These are phyloP conservation scores for Odobenus rosmarus DNA, from an alignment of 2,113 vertebrate species.

Conservation along the genomic window DNA sequence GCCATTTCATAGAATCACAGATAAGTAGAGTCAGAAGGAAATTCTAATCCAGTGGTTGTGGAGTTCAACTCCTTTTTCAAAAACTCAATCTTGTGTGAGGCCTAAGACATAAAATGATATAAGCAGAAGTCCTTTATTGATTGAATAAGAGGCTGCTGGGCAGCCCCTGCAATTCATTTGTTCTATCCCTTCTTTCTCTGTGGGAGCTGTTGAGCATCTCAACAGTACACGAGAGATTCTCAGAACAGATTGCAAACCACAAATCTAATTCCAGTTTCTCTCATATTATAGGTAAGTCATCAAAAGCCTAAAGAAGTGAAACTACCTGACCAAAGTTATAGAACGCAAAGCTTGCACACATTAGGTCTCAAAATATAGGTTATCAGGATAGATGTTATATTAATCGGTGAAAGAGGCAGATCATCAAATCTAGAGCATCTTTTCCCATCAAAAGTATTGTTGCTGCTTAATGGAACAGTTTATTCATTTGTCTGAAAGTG, in stretches of 20 bases:
- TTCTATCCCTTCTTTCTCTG: background rate
- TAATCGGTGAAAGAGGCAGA: background rate
- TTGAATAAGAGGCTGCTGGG: background rate
- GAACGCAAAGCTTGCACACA: background rate
- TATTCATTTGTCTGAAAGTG: background rate
- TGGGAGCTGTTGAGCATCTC: background rate
- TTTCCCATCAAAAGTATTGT: background rate
- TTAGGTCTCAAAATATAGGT: background rate
- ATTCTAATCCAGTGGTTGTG: background rate
- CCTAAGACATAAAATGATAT: background rate
- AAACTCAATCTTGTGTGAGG: background rate
- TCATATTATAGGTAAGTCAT: background rate
- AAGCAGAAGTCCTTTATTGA: background rate
- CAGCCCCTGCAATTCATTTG: background rate
- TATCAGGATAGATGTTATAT: background rate
- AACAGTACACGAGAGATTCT: background rate
- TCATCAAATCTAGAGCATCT: background rate
- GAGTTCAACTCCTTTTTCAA: background rate
- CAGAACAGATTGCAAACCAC: background rate
- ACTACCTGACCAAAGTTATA: background rate
- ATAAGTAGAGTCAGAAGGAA: constrained; percentile 16
- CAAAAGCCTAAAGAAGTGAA: constrained; percentile 38
- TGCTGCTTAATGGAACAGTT: background rate
- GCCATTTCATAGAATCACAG: background rate
- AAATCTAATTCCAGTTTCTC: background rate